A percentile compares a stretch with the other conserved stretches of the same genome.
phyloP scores from a whole-genome alignment of 2,888 invertebrate species.

The Strigamia transsilvanica region DNA sequence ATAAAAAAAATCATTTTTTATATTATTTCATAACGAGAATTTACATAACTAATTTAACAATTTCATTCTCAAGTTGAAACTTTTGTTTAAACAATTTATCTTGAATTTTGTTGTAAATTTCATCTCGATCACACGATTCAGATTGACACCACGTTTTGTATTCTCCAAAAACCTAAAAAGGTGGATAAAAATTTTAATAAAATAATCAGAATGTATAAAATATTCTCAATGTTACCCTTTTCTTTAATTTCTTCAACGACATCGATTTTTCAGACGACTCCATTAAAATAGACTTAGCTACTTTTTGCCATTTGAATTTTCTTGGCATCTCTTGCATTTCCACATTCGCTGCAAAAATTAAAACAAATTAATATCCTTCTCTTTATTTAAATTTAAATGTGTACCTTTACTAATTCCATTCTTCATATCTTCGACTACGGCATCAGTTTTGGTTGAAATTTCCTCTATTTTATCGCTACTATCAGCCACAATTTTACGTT shows the following conservation, averaged over 20 bases:
- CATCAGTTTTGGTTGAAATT: slow-evolving; percentile 56
- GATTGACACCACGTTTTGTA: slow-evolving; percentile 24
- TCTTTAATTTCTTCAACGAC: slow-evolving; percentile 76
- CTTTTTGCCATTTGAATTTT: slow-evolving; percentile 62
- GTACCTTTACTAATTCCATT: not conserved
- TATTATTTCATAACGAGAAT: no score
- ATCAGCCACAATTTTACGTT: slow-evolving; percentile 60
- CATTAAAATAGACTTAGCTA: slow-evolving; percentile 64
- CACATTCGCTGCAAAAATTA: not conserved
- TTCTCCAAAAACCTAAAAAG: not conserved
- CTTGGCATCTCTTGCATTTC: not conserved
- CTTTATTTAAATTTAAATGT: not conserved
- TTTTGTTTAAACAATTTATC: slow-evolving; percentile 32
- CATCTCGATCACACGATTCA: not conserved
- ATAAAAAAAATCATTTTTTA: no score
- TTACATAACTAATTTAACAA: not conserved
- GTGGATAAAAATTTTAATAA: not conserved
- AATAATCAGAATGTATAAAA: slow-evolving; percentile 4
- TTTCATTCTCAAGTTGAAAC: slow-evolving; percentile 1
- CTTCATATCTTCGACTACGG: not conserved
- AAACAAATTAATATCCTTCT: not conserved
- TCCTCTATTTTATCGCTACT: slow-evolving; percentile 55
- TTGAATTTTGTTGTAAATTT: slow-evolving; percentile 1
- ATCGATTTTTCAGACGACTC: slow-evolving; percentile 71
- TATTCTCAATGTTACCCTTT: slow-evolving; percentile 69